Conservation (phyloP, 2,888 invertebrate genomes). For the Cephus spinipes region DNA sequence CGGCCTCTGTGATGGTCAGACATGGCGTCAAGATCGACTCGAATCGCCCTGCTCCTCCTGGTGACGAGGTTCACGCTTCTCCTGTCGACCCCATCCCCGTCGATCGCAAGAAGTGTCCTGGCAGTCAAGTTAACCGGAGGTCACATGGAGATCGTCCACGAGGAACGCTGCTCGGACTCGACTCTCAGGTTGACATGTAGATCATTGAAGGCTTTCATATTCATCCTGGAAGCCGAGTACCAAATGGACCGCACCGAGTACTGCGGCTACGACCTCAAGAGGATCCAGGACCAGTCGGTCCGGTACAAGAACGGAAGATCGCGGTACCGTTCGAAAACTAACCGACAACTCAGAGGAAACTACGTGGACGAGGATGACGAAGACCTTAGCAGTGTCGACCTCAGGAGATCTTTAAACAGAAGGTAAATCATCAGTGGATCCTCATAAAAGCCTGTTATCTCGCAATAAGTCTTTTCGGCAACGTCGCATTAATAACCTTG, state of each 20-base stretch:
- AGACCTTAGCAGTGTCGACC: constrained; percentile 41
- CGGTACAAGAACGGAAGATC: neutral
- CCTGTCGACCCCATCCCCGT: constrained; percentile 23
- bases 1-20: constrained; percentile 51
- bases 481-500: neutral
- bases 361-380: constrained; percentile 47
- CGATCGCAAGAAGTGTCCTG: constrained; percentile 40
- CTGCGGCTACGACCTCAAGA: constrained; percentile 39
- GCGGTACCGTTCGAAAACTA: neutral
- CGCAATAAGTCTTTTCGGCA: neutral
- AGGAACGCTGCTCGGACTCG: constrained; percentile 55
- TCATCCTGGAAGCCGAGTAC: constrained; percentile 58
- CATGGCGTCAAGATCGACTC: constrained; percentile 49
- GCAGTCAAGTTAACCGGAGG: constrained; percentile 43
- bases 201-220: constrained; percentile 57
- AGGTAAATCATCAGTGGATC: constrained; percentile 40
- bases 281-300: neutral
- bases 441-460: neutral
- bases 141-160: constrained; percentile 59
- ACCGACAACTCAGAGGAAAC: constrained; percentile 43
- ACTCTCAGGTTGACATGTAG: constrained; percentile 56
- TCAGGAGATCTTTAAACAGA: constrained; percentile 55
- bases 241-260: constrained; percentile 41
- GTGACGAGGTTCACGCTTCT: constrained; percentile 30
- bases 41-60: constrained; percentile 38